Evolutionary conservation across 1,140 invertebrate genomes (phyloP).

Genomic region (Lysiphlebus fabarum): DNA sequence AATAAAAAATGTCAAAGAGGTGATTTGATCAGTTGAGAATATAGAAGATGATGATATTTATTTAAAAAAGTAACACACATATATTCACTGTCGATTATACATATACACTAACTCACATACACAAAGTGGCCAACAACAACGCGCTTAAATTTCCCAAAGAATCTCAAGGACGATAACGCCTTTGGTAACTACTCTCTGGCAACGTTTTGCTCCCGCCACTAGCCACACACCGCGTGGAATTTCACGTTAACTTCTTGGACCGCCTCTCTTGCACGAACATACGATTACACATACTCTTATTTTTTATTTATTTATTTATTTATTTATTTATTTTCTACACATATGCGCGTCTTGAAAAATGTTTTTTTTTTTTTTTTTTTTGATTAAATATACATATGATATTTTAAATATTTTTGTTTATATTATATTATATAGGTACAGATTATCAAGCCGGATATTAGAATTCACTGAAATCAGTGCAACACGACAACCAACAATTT

Average conservation of each 20-base stretch:
- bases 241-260: constrained; percentile 7
- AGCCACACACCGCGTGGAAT: constrained; percentile 3
- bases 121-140: too few relatives aligned
- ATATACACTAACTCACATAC: too few relatives aligned
- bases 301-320: constrained; percentile 7
- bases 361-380: neutral
- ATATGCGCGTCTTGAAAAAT: too few relatives aligned
- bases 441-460: too few relatives aligned
- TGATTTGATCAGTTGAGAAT: too few relatives aligned
- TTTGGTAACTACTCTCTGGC: constrained; percentile 13
- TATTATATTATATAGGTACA: too few relatives aligned
- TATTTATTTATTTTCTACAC: neutral
- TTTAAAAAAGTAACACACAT: too few relatives aligned
- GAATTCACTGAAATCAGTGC: neutral
- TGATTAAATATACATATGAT: neutral
- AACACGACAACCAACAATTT: neutral
- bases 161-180: constrained; percentile 20
- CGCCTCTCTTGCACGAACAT: constrained; percentile 6
- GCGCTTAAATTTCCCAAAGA: constrained; percentile 19
- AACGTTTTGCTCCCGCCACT: constrained; percentile 11
- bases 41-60: too few relatives aligned
- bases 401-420: too few relatives aligned
- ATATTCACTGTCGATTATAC: too few relatives aligned
- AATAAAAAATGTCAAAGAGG: too few relatives aligned
- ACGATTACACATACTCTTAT: constrained; percentile 11